Conservation (phyloP, 2,113 vertebrate species). For the Calyptommatus sinebrachiatus region DNA sequence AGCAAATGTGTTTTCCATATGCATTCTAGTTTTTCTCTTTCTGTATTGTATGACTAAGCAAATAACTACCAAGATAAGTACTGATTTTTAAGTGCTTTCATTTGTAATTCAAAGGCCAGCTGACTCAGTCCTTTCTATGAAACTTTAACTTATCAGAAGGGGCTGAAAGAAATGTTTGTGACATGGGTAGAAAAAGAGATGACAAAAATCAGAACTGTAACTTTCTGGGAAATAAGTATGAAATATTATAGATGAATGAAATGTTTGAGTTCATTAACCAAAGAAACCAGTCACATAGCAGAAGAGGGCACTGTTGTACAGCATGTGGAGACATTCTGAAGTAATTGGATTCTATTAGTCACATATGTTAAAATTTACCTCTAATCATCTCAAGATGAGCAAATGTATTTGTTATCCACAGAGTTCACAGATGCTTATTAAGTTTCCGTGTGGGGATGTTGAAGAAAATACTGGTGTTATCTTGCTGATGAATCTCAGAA, state of each 20-base stretch:
- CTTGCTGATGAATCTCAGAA: not conserved
- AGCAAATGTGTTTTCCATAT: too few species aligned
- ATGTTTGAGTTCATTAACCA: not conserved
- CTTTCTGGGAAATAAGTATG: not conserved
- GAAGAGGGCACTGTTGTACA: not conserved
- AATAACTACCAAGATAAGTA: slow-evolving; percentile 14
- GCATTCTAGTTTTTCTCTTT: too few species aligned
- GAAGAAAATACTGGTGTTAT: not conserved
- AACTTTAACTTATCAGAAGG: slow-evolving; percentile 10
- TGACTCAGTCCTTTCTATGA: not conserved
- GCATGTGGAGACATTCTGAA: not conserved
- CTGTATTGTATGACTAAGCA: not conserved
- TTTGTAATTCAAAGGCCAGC: not conserved
- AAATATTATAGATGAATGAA: not conserved
- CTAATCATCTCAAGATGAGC: slow-evolving; percentile 20
- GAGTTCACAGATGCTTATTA: slow-evolving; percentile 18
- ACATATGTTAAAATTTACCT: not conserved
- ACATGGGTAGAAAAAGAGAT: not conserved
- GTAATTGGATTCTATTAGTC: not conserved
- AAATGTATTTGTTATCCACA: slow-evolving; percentile 46
- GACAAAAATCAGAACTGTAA: not conserved
- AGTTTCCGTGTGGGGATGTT: not conserved
- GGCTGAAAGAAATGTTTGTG: not conserved
- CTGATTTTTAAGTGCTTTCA: slow-evolving; percentile 29
- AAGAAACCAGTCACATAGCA: not conserved